A percentile compares a stretch with the other conserved stretches of the same genome.
Conservation (phyloP, 1,140 invertebrate genomes). For the Mamestra configurata region DNA sequence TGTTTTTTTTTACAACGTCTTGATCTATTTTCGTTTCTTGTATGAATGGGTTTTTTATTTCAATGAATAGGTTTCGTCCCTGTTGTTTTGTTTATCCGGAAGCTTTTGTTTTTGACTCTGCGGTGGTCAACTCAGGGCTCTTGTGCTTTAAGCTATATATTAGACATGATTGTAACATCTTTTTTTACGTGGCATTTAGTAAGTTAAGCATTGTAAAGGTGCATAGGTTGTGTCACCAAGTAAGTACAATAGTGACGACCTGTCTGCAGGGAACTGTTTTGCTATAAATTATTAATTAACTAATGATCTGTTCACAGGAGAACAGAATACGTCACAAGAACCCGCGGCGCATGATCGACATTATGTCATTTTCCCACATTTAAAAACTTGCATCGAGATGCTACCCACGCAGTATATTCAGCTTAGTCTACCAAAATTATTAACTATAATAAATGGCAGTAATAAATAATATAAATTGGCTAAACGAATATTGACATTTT, state of each 20-base stretch:
- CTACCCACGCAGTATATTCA: background rate
- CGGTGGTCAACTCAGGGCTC: background rate
- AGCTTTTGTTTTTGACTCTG: background rate
- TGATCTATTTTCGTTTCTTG: background rate
- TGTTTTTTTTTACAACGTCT: background rate
- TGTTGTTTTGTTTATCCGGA: too few species aligned
- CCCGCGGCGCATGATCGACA: background rate
- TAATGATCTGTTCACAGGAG: too few species aligned
- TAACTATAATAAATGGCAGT: slow-evolving; percentile 6
- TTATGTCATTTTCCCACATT: background rate
- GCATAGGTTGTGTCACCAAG: too few species aligned
- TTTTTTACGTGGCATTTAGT: too few species aligned
- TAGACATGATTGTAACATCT: background rate
- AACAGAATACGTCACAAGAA: too few species aligned
- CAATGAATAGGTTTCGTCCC: background rate
- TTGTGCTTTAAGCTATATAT: background rate
- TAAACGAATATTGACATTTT: slow-evolving; percentile 54
- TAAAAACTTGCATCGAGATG: background rate
- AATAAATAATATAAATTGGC: slow-evolving; percentile 31
- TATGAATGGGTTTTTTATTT: background rate
- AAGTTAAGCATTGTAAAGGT: too few species aligned
- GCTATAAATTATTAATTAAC: too few species aligned
- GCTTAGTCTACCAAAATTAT: background rate
- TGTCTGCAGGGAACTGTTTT: too few species aligned
- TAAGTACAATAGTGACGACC: too few species aligned